Percentiles rank a stretch among this genome's conserved stretches.
Evolutionary conservation across 2,113 vertebrate genomes (phyloP).

Genomic region (Thalassarche chlororhynchos): DNA sequence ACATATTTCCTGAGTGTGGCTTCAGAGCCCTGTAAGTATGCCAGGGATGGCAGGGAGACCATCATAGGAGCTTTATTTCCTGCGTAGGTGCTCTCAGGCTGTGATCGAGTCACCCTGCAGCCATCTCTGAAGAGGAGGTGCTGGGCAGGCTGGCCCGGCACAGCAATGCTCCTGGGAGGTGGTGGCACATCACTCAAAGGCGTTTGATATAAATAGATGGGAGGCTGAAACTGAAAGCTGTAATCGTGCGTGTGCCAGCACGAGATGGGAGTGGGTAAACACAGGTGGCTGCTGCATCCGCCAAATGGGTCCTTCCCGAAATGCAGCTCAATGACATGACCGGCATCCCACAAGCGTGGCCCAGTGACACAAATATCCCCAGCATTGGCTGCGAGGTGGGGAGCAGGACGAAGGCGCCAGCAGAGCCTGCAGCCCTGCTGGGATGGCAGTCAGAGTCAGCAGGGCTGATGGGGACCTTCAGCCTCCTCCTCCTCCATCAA

Average conservation of each 20-base stretch:
- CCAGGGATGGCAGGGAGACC: neutral
- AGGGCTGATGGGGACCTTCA: neutral
- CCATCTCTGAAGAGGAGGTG: neutral
- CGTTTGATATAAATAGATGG: neutral
- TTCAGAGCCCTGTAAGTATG: neutral
- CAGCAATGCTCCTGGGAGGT: neutral
- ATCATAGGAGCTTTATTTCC: neutral
- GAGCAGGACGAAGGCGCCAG: neutral
- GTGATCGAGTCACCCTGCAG: neutral
- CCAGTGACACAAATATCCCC: neutral
- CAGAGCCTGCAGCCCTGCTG: neutral
- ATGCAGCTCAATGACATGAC: neutral
- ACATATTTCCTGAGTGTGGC: fast-evolving
- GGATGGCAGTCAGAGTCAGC: neutral
- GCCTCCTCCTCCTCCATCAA: neutral
- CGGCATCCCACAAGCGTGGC: neutral
- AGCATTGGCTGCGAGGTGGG: fast-evolving
- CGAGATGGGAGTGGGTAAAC: neutral
- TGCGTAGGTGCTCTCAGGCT: neutral
- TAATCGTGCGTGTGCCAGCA: neutral
- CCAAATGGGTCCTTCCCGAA: neutral
- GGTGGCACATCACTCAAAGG: neutral
- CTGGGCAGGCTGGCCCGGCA: neutral
- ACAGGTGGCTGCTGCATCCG: neutral
- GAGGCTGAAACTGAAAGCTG: neutral